These are phyloP conservation scores for Psittacula derbiana DNA, from an alignment of 2,797 vertebrate genomes.

Conservation along the genomic window DNA sequence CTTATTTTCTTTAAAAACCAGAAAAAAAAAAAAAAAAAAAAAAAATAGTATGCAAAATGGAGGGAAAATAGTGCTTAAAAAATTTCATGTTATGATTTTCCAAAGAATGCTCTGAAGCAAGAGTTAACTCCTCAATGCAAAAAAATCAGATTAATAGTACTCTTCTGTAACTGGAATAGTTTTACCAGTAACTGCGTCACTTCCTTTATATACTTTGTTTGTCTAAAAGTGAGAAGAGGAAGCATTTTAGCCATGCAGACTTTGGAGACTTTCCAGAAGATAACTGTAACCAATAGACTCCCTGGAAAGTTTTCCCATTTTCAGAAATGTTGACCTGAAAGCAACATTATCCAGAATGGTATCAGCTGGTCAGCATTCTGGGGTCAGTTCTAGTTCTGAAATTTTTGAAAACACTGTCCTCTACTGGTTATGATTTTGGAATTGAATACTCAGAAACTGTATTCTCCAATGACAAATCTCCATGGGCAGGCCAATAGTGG, in stretches of 20 bases:
- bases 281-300: neutral
- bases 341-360: neutral
- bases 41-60: neutral
- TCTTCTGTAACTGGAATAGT: neutral
- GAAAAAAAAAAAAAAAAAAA: neutral
- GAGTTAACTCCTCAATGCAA: neutral
- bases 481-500: neutral
- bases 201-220: neutral
- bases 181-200: neutral
- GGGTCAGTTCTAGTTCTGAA: neutral
- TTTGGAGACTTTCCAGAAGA: neutral
- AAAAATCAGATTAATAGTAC: neutral
- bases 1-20: neutral
- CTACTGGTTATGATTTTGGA: slow-evolving; percentile 32
- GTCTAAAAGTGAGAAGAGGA: neutral
- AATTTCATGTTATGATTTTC: neutral
- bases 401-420: slow-evolving; percentile 49
- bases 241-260: neutral
- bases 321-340: neutral
- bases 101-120: neutral
- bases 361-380: neutral
- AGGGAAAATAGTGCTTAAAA: neutral
- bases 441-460: neutral
- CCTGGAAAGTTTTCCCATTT: neutral
- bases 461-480: neutral